Percentiles rank a stretch among this genome's conserved stretches.
Evolutionary conservation across 2,888 invertebrate species (phyloP).

Genomic region (Sturmia bella): DNA sequence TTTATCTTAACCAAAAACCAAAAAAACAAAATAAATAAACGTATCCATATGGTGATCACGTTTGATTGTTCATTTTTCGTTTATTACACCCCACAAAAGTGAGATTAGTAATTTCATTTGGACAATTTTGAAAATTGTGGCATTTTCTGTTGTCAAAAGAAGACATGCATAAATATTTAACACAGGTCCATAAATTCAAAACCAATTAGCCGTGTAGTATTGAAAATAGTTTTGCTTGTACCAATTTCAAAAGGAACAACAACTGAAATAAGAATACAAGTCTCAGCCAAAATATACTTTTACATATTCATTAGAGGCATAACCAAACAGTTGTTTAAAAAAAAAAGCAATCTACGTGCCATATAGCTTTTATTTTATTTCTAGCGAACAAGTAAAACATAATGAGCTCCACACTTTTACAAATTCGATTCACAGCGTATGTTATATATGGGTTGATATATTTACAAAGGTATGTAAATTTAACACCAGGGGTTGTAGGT

Average conservation of each 20-base stretch:
- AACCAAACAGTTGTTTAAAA: too few species aligned
- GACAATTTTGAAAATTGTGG: conserved; percentile 56
- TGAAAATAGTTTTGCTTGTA: conserved; percentile 76
- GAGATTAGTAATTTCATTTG: too few species aligned
- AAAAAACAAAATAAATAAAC: conserved; percentile 24
- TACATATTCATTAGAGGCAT: too few species aligned
- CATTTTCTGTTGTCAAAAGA: conserved; percentile 61
- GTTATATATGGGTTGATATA: too few species aligned
- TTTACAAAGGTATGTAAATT: too few species aligned
- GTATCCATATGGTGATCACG: conserved; percentile 64
- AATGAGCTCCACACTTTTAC: too few species aligned
- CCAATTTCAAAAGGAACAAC: conserved; percentile 25
- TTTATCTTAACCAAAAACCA: too few species aligned
- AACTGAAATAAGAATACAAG: conserved; percentile 5
- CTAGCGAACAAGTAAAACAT: too few species aligned
- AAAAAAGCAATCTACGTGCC: too few species aligned
- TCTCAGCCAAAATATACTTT: conserved; percentile 20
- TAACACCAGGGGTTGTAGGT: too few species aligned
- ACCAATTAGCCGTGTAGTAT: conserved; percentile 81
- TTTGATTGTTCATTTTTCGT: conserved; percentile 44
- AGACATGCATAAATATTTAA: conserved; percentile 79
- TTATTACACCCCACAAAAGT: conserved; percentile 4
- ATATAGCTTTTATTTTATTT: too few species aligned
- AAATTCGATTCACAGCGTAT: too few species aligned
- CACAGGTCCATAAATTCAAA: conserved; percentile 81